Base-by-base conservation (phyloP, 2,888 invertebrate species). In the Ophion costatus region DNA sequence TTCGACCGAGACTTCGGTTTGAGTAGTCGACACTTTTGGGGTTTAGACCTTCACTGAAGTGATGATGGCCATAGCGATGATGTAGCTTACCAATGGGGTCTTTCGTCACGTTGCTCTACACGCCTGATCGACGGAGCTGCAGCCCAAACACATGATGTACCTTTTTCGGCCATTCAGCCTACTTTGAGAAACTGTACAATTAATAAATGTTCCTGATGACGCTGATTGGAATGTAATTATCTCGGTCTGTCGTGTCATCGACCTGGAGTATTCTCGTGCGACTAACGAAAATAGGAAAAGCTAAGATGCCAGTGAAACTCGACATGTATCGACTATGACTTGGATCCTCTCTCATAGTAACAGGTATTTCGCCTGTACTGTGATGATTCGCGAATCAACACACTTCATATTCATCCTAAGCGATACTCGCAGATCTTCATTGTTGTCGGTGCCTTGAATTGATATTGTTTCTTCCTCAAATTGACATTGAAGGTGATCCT, bases 141-240 rank as follows among this genome's bases (percentile, higher is more conserved):
- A 51, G 11, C 20, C 51, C 33, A 17, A 17, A 76, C 14, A 29
- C 45, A 45, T 45, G 11, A 45, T 45, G 45, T 10, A 24, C 63
- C 38, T 64, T 14, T 38, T 57, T 11, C 7, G 42, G 22, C 64
- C 22, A 61, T 22, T 74, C 45, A 14, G 20, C 56, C n/a, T 29
- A 66, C 11, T 70, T 45, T 29, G 42, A 45, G 6, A 64, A 70
- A 22, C 22, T 76, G 70, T 66, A 70, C 9, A 69, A 69, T 51
- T 20, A 81, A 81, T 57, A n/a, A 64, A 56, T 64, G 11, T 57
- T 56, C 70, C 56, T 56, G 45, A 76, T 42, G 2, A 59, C 38
- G 3, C 2, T 66, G 33, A 56, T n/a, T 3, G 24, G 0, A 59
- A 59, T 38, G 51, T 20, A 11, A 14, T 69, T 69, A 1, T 42